Evolutionary conservation across 2,113 vertebrate genomes (phyloP).

Genomic region (Cryptoleucopteryx plumbea): DNA sequence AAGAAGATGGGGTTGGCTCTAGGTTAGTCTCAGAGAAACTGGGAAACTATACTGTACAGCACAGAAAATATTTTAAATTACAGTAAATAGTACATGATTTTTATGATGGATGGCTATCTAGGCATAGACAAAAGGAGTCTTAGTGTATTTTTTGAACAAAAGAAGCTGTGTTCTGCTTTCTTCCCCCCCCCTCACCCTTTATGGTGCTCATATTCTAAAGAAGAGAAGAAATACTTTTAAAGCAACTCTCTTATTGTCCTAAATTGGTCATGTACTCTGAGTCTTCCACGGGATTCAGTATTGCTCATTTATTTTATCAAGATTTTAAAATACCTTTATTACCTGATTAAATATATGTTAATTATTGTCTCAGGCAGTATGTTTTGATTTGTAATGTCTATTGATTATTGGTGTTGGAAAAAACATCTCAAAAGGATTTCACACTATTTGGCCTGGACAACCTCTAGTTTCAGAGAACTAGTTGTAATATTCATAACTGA

Average conservation of each 20-base stretch:
- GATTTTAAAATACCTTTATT: not conserved
- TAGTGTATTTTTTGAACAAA: not conserved
- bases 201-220: not conserved
- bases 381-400: not conserved
- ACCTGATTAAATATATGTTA: not conserved
- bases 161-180: not conserved
- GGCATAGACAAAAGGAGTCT: not conserved
- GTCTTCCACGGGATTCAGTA: not conserved
- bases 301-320: not conserved
- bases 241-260: not conserved
- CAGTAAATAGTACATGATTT: conserved; percentile 38
- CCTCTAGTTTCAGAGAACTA: not conserved
- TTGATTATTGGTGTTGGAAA: not conserved
- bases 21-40: conserved; percentile 18
- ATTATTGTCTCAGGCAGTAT: not conserved
- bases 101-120: not conserved
- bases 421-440: not conserved
- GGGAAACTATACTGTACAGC: not conserved
- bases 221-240: not conserved
- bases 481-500: not conserved
- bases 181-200: rapidly evolving
- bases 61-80: conserved; percentile 8
- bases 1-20: not conserved
- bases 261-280: not conserved
- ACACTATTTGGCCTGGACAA: not conserved